A percentile compares a stretch with the other conserved stretches of the same genome.
Evolutionary conservation across 2,888 invertebrate species (phyloP).

Genomic region (Stenurella melanura): DNA sequence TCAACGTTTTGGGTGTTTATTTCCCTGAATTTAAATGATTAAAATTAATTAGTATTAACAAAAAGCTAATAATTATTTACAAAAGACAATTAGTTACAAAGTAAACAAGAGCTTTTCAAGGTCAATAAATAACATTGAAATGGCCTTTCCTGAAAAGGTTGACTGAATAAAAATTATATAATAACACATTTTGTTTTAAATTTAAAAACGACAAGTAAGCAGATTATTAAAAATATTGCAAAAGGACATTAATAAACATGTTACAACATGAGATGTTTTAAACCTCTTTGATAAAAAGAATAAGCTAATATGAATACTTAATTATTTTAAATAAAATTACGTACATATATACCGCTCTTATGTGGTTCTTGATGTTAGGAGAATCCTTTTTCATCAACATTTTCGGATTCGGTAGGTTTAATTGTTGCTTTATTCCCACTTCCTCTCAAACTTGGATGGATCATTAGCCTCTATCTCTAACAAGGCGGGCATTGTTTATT

Average conservation of each 20-base stretch:
- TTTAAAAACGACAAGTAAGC: conserved; percentile 14
- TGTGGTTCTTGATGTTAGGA: conserved; percentile 68
- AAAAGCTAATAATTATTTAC: not conserved
- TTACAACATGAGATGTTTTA: not conserved
- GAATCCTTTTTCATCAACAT: conserved; percentile 68
- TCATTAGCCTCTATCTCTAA: conserved; percentile 65
- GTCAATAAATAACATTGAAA: not conserved
- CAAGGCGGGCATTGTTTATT: conserved; percentile 61
- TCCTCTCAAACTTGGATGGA: conserved; percentile 63
- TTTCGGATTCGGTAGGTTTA: conserved; percentile 64
- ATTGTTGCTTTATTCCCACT: conserved; percentile 62
- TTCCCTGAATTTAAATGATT: not conserved
- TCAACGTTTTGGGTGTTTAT: conserved; percentile 10
- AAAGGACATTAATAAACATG: conserved; percentile 4
- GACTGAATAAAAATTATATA: not conserved
- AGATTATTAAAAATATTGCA: conserved; percentile 10
- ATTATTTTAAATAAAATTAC: conserved; percentile 52
- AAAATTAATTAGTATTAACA: not conserved
- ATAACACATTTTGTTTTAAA: not conserved
- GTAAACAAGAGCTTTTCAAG: not conserved
- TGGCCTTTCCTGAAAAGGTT: not conserved
- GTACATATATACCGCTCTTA: conserved; percentile 71
- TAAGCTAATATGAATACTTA: conserved; percentile 3
- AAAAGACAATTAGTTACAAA: not conserved
- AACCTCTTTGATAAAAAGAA: conserved; percentile 1